Conservation (phyloP, 2,888 invertebrate genomes). For the Nasonovia ribisnigri region DNA sequence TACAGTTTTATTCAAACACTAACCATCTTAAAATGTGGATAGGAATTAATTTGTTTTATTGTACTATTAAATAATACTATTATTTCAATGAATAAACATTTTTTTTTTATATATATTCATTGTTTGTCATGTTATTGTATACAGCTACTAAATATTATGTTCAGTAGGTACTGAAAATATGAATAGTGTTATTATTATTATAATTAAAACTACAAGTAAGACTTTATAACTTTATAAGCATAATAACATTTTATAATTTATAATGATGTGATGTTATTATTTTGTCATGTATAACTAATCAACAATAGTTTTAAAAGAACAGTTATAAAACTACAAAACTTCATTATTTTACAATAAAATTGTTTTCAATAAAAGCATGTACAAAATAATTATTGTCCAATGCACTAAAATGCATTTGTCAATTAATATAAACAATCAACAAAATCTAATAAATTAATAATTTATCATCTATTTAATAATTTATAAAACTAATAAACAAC, state of each 20-base stretch:
- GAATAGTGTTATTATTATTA: neutral
- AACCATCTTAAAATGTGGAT: neutral
- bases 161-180: neutral
- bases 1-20: neutral
- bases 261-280: conserved; percentile 10
- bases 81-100: neutral
- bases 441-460: conserved; percentile 45
- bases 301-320: conserved; percentile 26
- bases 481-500: conserved; percentile 47
- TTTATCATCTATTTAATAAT: conserved; percentile 50
- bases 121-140: neutral
- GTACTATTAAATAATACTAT: neutral
- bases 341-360: conserved; percentile 38
- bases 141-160: neutral
- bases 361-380: neutral
- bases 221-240: neutral
- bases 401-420: conserved; percentile 14
- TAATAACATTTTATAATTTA: neutral
- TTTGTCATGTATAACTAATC: conserved; percentile 39
- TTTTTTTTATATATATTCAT: neutral
- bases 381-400: conserved; percentile 10
- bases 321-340: conserved; percentile 31
- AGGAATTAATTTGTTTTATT: neutral
- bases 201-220: neutral
- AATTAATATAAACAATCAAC: conserved; percentile 33